phyloP scores from a whole-genome alignment of 2,888 invertebrate genomes.

The Sinentomon sp. region DNA sequence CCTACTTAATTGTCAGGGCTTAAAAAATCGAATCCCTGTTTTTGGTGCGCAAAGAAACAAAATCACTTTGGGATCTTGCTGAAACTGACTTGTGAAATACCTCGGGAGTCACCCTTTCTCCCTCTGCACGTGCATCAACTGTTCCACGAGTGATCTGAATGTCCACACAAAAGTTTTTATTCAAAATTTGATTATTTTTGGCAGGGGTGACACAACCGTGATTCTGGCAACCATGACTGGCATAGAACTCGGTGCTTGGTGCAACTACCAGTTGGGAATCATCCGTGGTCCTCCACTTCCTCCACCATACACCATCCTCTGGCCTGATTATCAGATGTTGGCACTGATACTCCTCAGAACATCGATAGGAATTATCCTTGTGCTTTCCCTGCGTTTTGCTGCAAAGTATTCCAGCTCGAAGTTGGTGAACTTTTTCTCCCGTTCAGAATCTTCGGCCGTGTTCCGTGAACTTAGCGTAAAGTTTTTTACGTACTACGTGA shows the following conservation, averaged over 20 bases:
- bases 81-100: no score
- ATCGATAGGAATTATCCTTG: constrained; percentile 41
- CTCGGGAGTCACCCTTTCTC: no score
- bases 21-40: no score
- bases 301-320: constrained; percentile 46
- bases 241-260: constrained; percentile 49
- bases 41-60: no score
- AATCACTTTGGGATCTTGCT: no score
- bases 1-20: no score
- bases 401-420: no score
- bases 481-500: constrained; percentile 47
- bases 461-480: constrained; percentile 56
- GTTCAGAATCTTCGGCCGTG: constrained; percentile 22
- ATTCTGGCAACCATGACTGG: constrained; percentile 57
- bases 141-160: no score
- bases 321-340: constrained; percentile 45
- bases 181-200: constrained; percentile 16
- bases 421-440: not conserved
- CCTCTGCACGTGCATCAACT: no score
- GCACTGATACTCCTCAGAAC: constrained; percentile 36
- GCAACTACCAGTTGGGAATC: constrained; percentile 47
- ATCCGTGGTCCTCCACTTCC: constrained; percentile 24
- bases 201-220: constrained; percentile 66
- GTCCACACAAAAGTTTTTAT: no score
- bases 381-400: no score